Base-by-base conservation (phyloP, 2,888 invertebrate genomes). In the Cataglyphis altisquamis region DNA sequence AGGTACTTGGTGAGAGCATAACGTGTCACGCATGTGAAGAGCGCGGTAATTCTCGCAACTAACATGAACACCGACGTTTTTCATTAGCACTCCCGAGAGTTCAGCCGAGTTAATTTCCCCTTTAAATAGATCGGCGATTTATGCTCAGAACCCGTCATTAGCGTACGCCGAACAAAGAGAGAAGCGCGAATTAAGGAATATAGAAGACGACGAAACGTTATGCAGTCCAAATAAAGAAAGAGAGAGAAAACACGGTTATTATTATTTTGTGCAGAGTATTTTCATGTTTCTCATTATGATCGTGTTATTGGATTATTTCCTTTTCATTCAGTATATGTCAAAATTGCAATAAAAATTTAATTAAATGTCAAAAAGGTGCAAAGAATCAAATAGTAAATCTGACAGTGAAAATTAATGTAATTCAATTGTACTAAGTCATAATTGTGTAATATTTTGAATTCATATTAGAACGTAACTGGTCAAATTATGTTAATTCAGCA, bases 271-370 rank as follows among this genome's bases (percentile, higher is more conserved):
- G 80, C 41, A 62, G 66, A 70, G 80, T 75, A 85, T 74, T 83
- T 88, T 87, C 84, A 86, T 32, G 70, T 86, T 88, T 87, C 85
- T 90, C 86, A 87, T 86, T 90, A 87, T 73, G 78, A 78, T 60
- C 66, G 66, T 74, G 15, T 75, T 32, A 41, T 29, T 48, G 8
- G 66, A 84, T 90, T 92, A 92, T 92, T 91, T 91, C 92, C 92
- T 91, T 91, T 88, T 89, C 88, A 92, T 92, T 92, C 89, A 90
- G 88, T 89, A 88, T 88, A 87, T 87, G 57, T 60, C 41, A 39
- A 74, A 80, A 82, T 75, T 74, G 15, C 15, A n/a, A 39, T 9
- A 21, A 60, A 12, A 9, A 39, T 77, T 55, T 12, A n/a, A 39
- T 55, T 12, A n/a, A 39, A 64, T 39, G 3, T 5, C 29, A 1